Evolutionary conservation across 2,888 invertebrate species (phyloP).

Genomic region (Dromius quadrimaculatus): DNA sequence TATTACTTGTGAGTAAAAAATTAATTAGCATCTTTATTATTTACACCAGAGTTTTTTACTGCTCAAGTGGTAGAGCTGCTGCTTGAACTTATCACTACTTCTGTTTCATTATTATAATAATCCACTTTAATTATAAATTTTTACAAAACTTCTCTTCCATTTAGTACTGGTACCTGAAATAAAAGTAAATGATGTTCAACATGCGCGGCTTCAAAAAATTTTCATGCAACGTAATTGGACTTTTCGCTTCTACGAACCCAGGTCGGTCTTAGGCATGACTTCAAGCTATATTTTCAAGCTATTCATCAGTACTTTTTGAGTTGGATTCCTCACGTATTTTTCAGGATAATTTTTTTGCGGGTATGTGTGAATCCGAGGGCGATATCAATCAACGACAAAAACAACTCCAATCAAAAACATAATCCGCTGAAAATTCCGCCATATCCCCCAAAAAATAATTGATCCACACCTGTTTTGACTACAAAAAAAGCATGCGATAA

Average conservation of each 20-base stretch:
- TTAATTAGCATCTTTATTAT: constrained; percentile 44
- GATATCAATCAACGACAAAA: not conserved
- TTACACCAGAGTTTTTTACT: constrained; percentile 29
- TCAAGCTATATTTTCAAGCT: too few species aligned
- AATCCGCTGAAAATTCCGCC: not conserved
- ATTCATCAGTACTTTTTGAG: too few species aligned
- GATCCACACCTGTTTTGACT: constrained; percentile 1
- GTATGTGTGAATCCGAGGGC: too few species aligned
- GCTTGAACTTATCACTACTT: constrained; percentile 26
- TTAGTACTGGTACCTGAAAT: not conserved
- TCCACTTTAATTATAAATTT: constrained; percentile 16
- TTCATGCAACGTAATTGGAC: too few species aligned
- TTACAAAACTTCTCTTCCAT: constrained; percentile 18
- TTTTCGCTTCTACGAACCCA: too few species aligned
- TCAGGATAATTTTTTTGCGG: too few species aligned
- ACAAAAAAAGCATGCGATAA: constrained; percentile 5
- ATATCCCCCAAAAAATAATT: not conserved
- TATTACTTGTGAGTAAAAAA: constrained; percentile 34
- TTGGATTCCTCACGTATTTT: too few species aligned
- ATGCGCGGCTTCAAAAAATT: too few species aligned
- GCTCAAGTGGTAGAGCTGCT: constrained; percentile 3
- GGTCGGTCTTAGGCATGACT: too few species aligned
- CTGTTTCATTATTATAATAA: constrained; percentile 28
- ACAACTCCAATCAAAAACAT: not conserved
- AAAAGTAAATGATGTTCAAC: too few species aligned